These are phyloP conservation scores for Talpa occidentalis DNA, from an alignment of 2,113 vertebrate genomes.

Conservation along the genomic window DNA sequence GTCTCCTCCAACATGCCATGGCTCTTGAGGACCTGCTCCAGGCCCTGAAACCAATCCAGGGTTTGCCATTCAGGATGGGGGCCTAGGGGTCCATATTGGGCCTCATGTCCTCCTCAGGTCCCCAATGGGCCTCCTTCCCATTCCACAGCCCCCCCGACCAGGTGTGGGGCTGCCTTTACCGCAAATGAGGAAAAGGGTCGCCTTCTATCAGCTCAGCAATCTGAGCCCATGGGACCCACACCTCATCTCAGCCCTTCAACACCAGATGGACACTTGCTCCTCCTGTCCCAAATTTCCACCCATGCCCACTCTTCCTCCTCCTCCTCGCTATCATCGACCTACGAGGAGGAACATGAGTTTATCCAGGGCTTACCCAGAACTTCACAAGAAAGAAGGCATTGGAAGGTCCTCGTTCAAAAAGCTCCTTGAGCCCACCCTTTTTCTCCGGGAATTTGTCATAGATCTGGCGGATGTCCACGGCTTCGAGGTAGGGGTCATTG, in stretches of 20 bases:
- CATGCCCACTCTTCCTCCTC: too few species aligned
- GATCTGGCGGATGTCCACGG: slow-evolving; percentile 95
- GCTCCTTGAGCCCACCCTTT: slow-evolving; percentile 95
- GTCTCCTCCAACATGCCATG: neutral
- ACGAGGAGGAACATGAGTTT: neutral
- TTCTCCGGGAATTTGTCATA: slow-evolving; percentile 98
- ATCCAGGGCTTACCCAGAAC: slow-evolving; percentile 92
- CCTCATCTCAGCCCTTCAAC: accelerated
- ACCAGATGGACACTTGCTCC: neutral
- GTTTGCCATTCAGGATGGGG: neutral
- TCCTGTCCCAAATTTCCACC: neutral
- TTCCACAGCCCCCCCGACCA: neutral
- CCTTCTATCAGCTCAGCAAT: accelerated
- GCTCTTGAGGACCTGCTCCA: neutral
- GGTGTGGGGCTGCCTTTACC: accelerated
- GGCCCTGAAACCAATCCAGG: neutral
- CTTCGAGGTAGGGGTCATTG: slow-evolving; percentile 94
- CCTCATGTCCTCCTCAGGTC: neutral
- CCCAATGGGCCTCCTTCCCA: neutral
- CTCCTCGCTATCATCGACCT: accelerated
- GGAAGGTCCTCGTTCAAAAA: slow-evolving; percentile 94
- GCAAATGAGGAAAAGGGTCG: neutral
- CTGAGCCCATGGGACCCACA: accelerated
- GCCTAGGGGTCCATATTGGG: neutral
- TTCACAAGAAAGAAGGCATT: slow-evolving; percentile 96